These are phyloP conservation scores for Musca domestica DNA, from an alignment of 1,140 invertebrate genomes.

Conservation along the genomic window DNA sequence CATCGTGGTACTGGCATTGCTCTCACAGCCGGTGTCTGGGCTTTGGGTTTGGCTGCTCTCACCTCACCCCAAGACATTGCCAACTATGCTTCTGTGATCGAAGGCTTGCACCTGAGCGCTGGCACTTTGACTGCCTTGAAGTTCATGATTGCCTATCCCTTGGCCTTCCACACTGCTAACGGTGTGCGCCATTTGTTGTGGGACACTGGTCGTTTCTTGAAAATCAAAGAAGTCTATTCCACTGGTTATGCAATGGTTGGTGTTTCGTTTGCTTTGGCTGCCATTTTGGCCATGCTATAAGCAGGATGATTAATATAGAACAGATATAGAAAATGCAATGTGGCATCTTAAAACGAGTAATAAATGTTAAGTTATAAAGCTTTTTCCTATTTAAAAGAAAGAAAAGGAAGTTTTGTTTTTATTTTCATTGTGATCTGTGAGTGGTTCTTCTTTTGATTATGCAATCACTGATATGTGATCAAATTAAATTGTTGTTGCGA, in stretches of 20 bases:
- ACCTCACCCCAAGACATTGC: slow-evolving; percentile 59
- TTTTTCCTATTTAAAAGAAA: slow-evolving; percentile 9
- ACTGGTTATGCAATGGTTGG: slow-evolving; percentile 67
- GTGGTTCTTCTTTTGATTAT: slow-evolving; percentile 2
- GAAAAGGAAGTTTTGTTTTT: neutral
- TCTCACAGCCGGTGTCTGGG: slow-evolving; percentile 58
- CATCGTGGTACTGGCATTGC: slow-evolving; percentile 75
- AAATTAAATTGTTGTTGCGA: no score
- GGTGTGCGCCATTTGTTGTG: slow-evolving; percentile 72
- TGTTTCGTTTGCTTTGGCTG: slow-evolving; percentile 45
- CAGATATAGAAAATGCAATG: neutral
- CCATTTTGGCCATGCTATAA: slow-evolving; percentile 46
- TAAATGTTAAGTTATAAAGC: slow-evolving; percentile 15
- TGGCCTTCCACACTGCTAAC: slow-evolving; percentile 67
- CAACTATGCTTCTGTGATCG: slow-evolving; percentile 59
- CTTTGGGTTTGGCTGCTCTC: slow-evolving; percentile 58
- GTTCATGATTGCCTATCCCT: slow-evolving; percentile 62
- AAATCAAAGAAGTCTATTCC: slow-evolving; percentile 68
- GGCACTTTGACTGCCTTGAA: slow-evolving; percentile 58
- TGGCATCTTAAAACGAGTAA: neutral
- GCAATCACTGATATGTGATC: neutral
- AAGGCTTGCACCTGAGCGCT: slow-evolving; percentile 58
- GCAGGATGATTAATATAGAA: slow-evolving; percentile 1
- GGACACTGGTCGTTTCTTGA: slow-evolving; percentile 69
- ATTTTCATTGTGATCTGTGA: neutral